Conservation (phyloP, 1,140 invertebrate genomes). For the Drosophila ananassae region DNA sequence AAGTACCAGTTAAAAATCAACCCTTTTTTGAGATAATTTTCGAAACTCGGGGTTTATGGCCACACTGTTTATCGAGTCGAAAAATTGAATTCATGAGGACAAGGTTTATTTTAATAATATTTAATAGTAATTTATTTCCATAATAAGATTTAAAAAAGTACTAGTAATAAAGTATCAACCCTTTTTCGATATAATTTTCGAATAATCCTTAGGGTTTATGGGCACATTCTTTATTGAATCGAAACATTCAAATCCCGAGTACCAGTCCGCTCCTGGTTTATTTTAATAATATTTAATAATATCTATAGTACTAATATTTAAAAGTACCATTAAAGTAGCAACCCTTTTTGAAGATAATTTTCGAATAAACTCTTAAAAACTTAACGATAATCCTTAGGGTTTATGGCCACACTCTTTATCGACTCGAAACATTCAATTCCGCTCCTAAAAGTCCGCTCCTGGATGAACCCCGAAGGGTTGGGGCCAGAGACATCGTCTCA, state of each 20-base stretch:
- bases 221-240: no score
- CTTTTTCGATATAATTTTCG: no score
- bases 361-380: slow-evolving; percentile 10
- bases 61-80: slow-evolving; percentile 22
- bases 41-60: slow-evolving; percentile 4
- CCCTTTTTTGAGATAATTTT: not conserved
- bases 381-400: slow-evolving; percentile 21
- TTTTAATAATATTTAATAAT: not conserved
- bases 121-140: no score
- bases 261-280: no score
- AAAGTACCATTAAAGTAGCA: not conserved
- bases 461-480: not conserved
- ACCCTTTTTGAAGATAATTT: not conserved
- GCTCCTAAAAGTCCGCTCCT: slow-evolving; percentile 25
- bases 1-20: not conserved
- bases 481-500: slow-evolving; percentile 40
- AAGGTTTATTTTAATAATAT: no score
- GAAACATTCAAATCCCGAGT: no score
- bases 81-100: slow-evolving; percentile 22
- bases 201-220: no score
- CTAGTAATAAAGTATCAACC: no score
- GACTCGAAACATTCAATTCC: slow-evolving; percentile 33
- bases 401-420: slow-evolving; percentile 24
- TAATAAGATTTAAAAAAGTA: no score
- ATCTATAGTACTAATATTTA: no score